phyloP scores from a whole-genome alignment of 2,797 vertebrate species.

The Limosa lapponica region DNA sequence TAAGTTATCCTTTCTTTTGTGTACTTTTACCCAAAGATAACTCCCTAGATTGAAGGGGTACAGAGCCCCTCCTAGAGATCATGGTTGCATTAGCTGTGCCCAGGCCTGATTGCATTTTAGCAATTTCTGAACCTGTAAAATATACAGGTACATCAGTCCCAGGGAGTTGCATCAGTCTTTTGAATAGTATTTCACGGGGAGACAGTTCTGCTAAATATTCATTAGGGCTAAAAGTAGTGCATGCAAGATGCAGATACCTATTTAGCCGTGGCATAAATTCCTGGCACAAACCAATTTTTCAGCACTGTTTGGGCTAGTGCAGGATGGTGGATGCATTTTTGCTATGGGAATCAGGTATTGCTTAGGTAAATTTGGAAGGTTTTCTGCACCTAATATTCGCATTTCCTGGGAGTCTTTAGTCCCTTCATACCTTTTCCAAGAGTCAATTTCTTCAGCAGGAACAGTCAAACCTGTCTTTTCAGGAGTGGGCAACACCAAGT shows the following conservation, averaged over 20 bases:
- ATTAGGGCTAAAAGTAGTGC: background rate
- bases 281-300: background rate
- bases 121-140: background rate
- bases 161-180: background rate
- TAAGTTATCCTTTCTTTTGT: background rate
- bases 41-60: background rate
- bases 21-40: background rate
- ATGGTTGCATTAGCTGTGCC: background rate
- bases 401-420: background rate
- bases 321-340: background rate
- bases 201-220: background rate
- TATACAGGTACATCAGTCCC: background rate
- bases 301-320: background rate
- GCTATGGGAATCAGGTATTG: background rate
- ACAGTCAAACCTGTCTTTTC: background rate
- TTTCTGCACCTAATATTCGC: background rate
- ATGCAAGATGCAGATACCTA: background rate
- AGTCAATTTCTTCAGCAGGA: background rate
- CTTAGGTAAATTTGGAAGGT: background rate
- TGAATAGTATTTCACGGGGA: background rate
- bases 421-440: background rate
- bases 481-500: background rate
- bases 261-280: background rate
- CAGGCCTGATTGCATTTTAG: background rate
- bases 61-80: background rate